A percentile compares a stretch with the other conserved stretches of the same genome.
These are phyloP conservation scores for Marisa cornuarietis DNA, from an alignment of 1,140 invertebrate genomes.

Conservation along the genomic window DNA sequence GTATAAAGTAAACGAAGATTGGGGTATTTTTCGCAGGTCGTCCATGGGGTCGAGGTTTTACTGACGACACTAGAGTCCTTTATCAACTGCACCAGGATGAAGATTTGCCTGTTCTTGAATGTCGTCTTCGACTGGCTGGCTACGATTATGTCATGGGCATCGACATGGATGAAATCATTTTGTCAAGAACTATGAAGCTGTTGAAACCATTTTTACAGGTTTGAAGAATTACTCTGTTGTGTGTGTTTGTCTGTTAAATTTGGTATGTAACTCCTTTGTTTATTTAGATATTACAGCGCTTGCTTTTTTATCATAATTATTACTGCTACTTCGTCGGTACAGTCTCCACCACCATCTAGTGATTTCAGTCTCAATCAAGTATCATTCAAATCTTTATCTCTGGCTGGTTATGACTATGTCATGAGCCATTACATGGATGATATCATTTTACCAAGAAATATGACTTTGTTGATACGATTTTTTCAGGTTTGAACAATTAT, in stretches of 20 bases:
- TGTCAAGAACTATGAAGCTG: not conserved
- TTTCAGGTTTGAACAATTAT: too few relatives aligned
- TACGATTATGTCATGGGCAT: constrained; percentile 16
- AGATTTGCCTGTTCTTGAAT: constrained; percentile 7
- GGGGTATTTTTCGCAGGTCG: too few relatives aligned
- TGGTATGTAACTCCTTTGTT: too few relatives aligned
- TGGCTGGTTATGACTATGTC: constrained; percentile 17
- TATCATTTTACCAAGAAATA: constrained; percentile 2
- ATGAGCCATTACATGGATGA: constrained; percentile 12
- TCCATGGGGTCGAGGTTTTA: not conserved
- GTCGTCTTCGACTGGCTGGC: constrained; percentile 9
- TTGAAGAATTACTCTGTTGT: too few relatives aligned
- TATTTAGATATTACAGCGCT: too few relatives aligned
- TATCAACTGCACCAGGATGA: not conserved
- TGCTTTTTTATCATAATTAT: too few relatives aligned
- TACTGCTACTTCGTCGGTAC: too few relatives aligned
- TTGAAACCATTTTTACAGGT: constrained; percentile 19
- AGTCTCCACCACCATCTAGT: too few relatives aligned
- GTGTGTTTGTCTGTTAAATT: too few relatives aligned
- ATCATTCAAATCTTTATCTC: too few relatives aligned
- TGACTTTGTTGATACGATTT: constrained; percentile 3
- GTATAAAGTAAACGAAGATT: too few relatives aligned
- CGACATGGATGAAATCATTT: constrained; percentile 16
- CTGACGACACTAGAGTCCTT: not conserved
- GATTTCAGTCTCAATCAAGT: too few relatives aligned